These are phyloP conservation scores for Hepsetus odoe DNA, from an alignment of 2,113 vertebrate species.

Conservation along the genomic window DNA sequence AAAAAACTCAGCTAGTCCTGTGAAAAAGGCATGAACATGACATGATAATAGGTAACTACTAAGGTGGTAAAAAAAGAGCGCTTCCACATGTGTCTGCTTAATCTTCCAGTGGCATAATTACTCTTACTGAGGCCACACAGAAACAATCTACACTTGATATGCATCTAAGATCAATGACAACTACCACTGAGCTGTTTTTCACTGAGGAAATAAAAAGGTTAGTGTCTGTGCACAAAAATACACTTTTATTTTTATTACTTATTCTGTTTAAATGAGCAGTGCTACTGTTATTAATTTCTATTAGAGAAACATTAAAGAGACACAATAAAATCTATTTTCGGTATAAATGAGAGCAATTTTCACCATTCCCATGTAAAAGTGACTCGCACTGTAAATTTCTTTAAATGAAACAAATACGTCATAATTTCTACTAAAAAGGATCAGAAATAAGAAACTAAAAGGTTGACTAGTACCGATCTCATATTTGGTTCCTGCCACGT, in stretches of 20 bases:
- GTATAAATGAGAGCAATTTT: too few relatives aligned
- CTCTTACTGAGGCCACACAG: not conserved
- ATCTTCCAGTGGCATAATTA: not conserved
- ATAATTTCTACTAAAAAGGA: too few relatives aligned
- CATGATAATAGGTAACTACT: conserved; percentile 24
- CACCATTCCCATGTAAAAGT: too few relatives aligned
- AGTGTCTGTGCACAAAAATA: not conserved
- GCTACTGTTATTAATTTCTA: too few relatives aligned
- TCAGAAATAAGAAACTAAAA: too few relatives aligned
- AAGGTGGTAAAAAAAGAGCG: not conserved
- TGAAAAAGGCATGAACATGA: conserved; percentile 22
- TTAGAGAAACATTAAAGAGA: too few relatives aligned
- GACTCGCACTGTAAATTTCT: too few relatives aligned
- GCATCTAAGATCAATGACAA: not conserved
- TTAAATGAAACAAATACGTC: too few relatives aligned
- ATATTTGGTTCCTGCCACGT: conserved; percentile 93
- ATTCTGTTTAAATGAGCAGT: too few relatives aligned
- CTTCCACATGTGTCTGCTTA: not conserved
- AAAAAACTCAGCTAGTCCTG: conserved; percentile 24
- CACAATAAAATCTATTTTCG: too few relatives aligned
- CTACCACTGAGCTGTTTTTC: not conserved
- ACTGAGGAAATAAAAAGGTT: not conserved
- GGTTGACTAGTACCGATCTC: conserved; percentile 85
- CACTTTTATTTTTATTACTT: too few relatives aligned
- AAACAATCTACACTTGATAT: not conserved